Conservation (phyloP, 2,113 vertebrate genomes). For the Entomyzon cyanotis region DNA sequence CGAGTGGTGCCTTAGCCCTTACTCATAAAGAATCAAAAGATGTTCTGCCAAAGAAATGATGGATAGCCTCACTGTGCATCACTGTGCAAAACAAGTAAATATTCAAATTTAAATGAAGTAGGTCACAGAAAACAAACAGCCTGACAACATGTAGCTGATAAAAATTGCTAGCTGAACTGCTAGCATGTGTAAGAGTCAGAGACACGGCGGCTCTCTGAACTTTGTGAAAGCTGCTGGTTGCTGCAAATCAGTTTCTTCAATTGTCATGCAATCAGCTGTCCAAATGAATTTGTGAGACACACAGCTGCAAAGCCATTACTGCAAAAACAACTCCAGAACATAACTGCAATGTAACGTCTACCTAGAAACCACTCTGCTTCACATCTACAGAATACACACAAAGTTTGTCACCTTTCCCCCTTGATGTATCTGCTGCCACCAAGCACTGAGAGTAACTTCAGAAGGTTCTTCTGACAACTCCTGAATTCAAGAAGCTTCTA, state of each 20-base stretch:
- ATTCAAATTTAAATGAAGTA: background rate
- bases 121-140: conserved; percentile 30
- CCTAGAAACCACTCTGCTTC: background rate
- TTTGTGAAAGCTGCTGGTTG: background rate
- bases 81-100: background rate
- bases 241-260: background rate
- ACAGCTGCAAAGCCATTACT: background rate
- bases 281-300: background rate
- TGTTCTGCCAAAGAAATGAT: background rate
- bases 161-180: background rate
- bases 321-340: background rate
- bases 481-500: background rate
- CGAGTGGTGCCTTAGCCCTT: background rate
- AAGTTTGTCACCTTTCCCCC: background rate
- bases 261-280: background rate
- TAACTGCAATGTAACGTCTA: background rate
- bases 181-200: background rate
- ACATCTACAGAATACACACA: background rate
- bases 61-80: background rate
- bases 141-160: background rate
- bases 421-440: background rate
- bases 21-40: background rate
- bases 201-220: background rate
- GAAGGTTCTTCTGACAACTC: background rate
- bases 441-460: background rate